Conservation (phyloP, 2,888 invertebrate genomes). For the Meta bourneti region DNA sequence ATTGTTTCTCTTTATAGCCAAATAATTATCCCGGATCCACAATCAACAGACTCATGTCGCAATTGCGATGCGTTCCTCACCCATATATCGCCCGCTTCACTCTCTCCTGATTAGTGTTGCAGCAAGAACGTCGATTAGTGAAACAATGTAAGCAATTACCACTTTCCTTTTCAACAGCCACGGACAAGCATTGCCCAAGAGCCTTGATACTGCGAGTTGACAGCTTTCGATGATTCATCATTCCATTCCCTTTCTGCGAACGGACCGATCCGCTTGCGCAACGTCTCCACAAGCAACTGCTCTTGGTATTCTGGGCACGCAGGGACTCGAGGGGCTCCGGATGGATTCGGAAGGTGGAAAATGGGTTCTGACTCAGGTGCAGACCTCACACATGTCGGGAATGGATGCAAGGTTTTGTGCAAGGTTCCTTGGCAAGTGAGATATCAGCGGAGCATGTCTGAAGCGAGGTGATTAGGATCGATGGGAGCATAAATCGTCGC, state of each 20-base stretch:
- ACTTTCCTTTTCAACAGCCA: constrained; percentile 13
- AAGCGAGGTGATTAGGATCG: neutral
- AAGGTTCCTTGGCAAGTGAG: neutral
- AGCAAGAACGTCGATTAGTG: constrained; percentile 2
- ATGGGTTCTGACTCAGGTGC: neutral
- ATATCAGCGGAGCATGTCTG: neutral
- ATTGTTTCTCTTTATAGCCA: neutral
- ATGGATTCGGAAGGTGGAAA: neutral
- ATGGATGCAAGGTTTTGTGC: too few relatives aligned
- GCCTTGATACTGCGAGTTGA: neutral
- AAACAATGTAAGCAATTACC: constrained; percentile 33
- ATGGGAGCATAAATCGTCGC: too few relatives aligned
- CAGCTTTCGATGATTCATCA: constrained; percentile 18
- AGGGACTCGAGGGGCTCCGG: neutral
- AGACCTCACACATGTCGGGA: too few relatives aligned
- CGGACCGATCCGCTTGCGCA: neutral
- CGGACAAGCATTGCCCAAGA: constrained; percentile 23
- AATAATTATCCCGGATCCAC: neutral
- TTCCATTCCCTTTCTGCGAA: neutral
- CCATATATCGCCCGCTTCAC: neutral
- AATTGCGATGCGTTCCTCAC: neutral
- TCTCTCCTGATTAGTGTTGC: neutral
- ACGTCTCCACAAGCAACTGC: neutral
- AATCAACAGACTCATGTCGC: neutral
- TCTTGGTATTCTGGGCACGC: neutral